Base-by-base conservation (phyloP, 2,888 invertebrate genomes). In the Eilema caniola region DNA sequence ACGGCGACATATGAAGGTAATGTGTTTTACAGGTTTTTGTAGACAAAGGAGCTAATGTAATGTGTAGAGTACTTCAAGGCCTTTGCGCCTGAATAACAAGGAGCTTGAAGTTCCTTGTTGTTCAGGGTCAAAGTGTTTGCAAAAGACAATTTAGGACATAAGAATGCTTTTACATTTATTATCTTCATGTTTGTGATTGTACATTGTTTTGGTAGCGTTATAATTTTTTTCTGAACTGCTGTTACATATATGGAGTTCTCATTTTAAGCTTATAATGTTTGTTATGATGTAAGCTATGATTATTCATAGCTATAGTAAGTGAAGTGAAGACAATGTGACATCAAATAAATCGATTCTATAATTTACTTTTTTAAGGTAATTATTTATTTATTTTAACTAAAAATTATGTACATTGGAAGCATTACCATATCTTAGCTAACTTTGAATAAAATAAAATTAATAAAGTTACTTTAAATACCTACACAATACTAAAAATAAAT, bases 1-100 rank as follows among this genome's bases (percentile, higher is more conserved):
- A n/a, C 56, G 62, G 69, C 73, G 70, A 71, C 72, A 71, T 71
- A 73, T 74, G 72, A 74, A 63, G 70, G 64, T 66, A 57, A 69
- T 74, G 69, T 57, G 16, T 23, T 57, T 63, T 62, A 33, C 31
- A 28, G 57, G 37, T 47, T 66, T 63, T 65, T 63, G 62, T 65
- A 61, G 56, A 53, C 23, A 56, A 65, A 31, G 53, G 4, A 5
- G 28, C 28, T 56, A 23, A 31, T 14, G 28, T 65, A 31, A 31
- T 23, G 31, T 31, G 31, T 23, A 41, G 23, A n/a, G 5, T 25
- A 65, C 16, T 28, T 63, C 59, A 63, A 64, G 47, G 69, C n/a
- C n/a, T n/a, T n/a, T n/a, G n/a, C n/a, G n/a, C n/a, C n/a, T n/a
- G n/a, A n/a, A n/a, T n/a, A n/a, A n/a, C n/a, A n/a, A n/a, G n/a